Evolutionary conservation across 2,888 invertebrate genomes (phyloP).

Genomic region (Apotomis betuletana): DNA sequence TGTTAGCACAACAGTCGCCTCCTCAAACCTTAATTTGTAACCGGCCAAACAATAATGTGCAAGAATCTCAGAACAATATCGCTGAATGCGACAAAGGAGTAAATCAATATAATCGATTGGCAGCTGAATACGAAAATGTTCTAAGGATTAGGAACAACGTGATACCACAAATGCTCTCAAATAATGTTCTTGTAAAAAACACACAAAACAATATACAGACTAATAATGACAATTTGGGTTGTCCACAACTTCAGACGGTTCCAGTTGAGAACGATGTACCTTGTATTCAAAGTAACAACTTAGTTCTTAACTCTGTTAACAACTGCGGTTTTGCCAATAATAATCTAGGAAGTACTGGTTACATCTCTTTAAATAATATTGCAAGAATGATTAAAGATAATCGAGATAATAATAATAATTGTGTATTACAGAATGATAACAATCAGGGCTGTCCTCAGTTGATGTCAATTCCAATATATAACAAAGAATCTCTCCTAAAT

Average conservation of each 20-base stretch:
- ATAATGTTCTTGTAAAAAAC: not conserved
- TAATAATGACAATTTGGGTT: not conserved
- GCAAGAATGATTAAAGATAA: constrained; percentile 1
- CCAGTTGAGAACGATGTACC: not conserved
- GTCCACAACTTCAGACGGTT: constrained; percentile 16
- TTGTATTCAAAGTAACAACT: constrained; percentile 2
- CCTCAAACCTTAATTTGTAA: not conserved
- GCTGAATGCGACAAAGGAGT: constrained; percentile 1
- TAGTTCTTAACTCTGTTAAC: not conserved
- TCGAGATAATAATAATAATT: not conserved
- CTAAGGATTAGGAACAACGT: constrained; percentile 11
- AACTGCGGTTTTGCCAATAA: not conserved
- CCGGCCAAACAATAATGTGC: not conserved
- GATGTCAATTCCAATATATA: constrained; percentile 12
- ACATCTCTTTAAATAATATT: not conserved
- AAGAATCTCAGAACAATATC: not conserved
- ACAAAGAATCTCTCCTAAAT: constrained; percentile 10
- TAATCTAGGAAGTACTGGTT: not conserved
- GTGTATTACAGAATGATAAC: not conserved
- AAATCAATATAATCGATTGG: not conserved
- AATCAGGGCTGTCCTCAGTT: constrained; percentile 31
- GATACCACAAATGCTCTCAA: not conserved
- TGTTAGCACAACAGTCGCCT: not conserved
- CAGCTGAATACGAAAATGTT: not conserved
- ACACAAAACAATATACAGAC: not conserved